phyloP scores from a whole-genome alignment of 2,113 vertebrate genomes.

The Xiphophorus maculatus region DNA sequence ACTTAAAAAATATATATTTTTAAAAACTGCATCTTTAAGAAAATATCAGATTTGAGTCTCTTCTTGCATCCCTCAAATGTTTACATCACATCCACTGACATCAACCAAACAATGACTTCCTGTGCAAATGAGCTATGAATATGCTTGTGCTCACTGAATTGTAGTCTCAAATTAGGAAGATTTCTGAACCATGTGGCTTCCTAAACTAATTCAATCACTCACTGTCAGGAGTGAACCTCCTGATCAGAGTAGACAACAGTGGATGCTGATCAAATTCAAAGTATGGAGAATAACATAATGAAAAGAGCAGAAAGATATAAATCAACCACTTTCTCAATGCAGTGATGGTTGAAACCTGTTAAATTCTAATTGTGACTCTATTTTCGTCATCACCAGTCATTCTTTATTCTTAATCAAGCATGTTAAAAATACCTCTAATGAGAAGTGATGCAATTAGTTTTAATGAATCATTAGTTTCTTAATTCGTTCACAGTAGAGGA shows the following conservation, averaged over 20 bases:
- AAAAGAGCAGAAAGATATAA: slow-evolving; percentile 1
- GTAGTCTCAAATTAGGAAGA: background rate
- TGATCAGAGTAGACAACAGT: slow-evolving; percentile 5
- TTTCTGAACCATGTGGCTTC: slow-evolving; percentile 14
- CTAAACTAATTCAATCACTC: slow-evolving; percentile 21
- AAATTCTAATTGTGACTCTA: background rate
- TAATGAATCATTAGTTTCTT: background rate
- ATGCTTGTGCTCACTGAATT: background rate
- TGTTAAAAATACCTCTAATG: background rate
- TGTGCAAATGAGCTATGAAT: background rate
- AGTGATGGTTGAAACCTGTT: background rate
- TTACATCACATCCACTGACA: background rate
- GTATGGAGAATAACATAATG: background rate
- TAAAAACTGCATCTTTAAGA: background rate
- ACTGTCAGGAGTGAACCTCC: slow-evolving; percentile 20
- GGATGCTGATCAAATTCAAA: slow-evolving; percentile 11
- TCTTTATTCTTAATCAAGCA: background rate
- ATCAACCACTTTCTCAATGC: background rate
- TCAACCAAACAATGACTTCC: background rate
- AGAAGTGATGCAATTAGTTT: background rate
- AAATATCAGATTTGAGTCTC: background rate
- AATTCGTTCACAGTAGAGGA: background rate
- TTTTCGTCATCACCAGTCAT: background rate
- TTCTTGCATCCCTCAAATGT: background rate
- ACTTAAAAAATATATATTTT: too few relatives aligned